Conservation (phyloP, 2,113 vertebrate genomes). For the Atrichornis clamosus region DNA sequence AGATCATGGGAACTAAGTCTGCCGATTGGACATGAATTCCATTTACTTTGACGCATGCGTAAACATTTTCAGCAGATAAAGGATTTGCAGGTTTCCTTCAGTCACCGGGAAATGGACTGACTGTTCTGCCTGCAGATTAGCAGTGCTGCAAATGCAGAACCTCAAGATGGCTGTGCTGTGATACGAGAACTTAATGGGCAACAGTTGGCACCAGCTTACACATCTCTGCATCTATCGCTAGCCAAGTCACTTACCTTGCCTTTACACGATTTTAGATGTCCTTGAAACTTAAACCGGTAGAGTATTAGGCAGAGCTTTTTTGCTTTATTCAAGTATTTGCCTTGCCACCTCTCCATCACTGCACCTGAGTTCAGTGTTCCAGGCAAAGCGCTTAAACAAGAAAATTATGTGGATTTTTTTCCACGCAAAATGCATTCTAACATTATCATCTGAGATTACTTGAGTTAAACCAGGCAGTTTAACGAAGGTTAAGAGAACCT, state of each 20-base stretch:
- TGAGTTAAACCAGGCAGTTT: not conserved
- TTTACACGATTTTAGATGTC: not conserved
- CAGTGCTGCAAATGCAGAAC: not conserved
- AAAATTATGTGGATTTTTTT: not conserved
- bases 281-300: not conserved
- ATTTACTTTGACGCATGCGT: fast-evolving
- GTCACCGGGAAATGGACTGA: not conserved
- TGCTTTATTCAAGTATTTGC: not conserved
- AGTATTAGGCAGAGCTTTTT: not conserved
- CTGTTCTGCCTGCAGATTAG: not conserved
- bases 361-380: fast-evolving
- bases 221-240: not conserved
- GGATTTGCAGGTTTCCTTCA: not conserved
- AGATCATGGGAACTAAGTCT: not conserved
- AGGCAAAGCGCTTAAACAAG: not conserved
- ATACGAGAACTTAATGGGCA: not conserved
- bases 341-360: not conserved
- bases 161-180: conserved; percentile 7
- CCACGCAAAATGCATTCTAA: not conserved
- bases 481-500: not conserved
- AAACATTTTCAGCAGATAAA: not conserved
- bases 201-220: not conserved
- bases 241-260: not conserved
- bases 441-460: fast-evolving
- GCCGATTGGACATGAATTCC: not conserved